These are phyloP conservation scores for Fulica atra DNA, from an alignment of 2,113 vertebrate species.

Conservation along the genomic window DNA sequence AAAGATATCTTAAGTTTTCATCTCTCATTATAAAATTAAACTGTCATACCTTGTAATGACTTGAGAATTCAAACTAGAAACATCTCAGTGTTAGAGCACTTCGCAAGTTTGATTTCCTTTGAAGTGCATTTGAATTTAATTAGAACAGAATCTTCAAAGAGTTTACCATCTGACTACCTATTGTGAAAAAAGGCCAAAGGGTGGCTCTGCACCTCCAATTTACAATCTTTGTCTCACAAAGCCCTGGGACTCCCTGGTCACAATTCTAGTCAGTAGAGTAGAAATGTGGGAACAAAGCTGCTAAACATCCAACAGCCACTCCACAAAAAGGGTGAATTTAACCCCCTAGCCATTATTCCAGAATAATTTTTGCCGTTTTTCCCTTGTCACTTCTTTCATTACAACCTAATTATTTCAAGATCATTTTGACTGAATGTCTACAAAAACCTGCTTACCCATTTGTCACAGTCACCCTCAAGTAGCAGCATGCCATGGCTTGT, in stretches of 20 bases:
- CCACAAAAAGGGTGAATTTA: not conserved
- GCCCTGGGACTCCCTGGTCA: not conserved
- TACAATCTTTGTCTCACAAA: not conserved
- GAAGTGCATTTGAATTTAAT: constrained; percentile 35
- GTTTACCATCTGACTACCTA: not conserved
- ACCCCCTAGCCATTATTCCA: not conserved
- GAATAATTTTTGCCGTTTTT: constrained; percentile 16
- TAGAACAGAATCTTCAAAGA: constrained; percentile 42
- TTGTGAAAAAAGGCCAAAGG: constrained; percentile 34
- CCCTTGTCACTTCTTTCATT: not conserved
- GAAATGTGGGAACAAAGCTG: not conserved
- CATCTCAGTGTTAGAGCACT: not conserved
- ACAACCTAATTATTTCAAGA: not conserved
- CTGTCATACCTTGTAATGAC: constrained; percentile 6
- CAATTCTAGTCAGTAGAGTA: not conserved
- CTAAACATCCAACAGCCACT: not conserved
- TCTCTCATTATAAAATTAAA: constrained; percentile 22
- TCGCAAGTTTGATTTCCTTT: constrained; percentile 18
- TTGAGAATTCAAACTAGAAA: constrained; percentile 21
- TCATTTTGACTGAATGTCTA: constrained; percentile 2
- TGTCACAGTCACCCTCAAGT: not conserved
- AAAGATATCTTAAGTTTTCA: constrained; percentile 1
- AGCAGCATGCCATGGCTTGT: not conserved
- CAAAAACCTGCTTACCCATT: not conserved
- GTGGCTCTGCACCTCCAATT: not conserved